Evolutionary conservation across 1,140 invertebrate genomes (phyloP), one percentile per base, ranked within the genome.

Genomic region (Catajapyx aquilonaris): DNA sequence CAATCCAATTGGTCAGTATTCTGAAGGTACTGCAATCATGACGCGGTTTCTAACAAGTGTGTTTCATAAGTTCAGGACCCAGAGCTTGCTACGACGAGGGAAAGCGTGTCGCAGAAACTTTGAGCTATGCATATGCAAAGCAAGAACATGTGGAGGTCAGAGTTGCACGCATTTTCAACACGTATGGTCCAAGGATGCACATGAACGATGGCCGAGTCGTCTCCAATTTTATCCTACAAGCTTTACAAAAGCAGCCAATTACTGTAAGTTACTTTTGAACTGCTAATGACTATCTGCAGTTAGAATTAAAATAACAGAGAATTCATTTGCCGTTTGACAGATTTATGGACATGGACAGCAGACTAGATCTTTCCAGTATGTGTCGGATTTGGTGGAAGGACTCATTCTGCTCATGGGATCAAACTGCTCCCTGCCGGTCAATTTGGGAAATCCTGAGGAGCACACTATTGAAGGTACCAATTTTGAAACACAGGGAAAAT

Each of bases 131-230:
- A 0, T 99, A 98, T 57, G 76, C 81, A 19, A 93, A 93, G 52
- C 90, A 97, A 58, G 91, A 97, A 55, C 81, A 85, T 31, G 80
- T 98, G 5, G 68, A 83, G 37, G 87, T 98, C 3, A 63, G 93
- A 42, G 90, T 99, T 18, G 94, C 94, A 1, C 65, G 95, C 44
- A 98, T 99, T 45, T 99, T 99, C 53, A 99, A 99, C 54, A 99
- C 95, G 0, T 98, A 93, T 56, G 95, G 95, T n/a, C 94, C 94
- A 0, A 61, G 94, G 52, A 99, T 99, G 95, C 91, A 97, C 51
- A 88, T 94, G 67, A 93, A 95, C 50, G 95, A 99, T 62, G 94
- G 94, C 4, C 62, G 95, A 30, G 94, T 99, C 2, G 94, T 99
- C 1, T 96, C 90, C 10, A 98, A 98, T 62, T 98, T 99, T 51